phyloP scores from a whole-genome alignment of 2,888 invertebrate genomes.

The Linnaemya tessellans region DNA sequence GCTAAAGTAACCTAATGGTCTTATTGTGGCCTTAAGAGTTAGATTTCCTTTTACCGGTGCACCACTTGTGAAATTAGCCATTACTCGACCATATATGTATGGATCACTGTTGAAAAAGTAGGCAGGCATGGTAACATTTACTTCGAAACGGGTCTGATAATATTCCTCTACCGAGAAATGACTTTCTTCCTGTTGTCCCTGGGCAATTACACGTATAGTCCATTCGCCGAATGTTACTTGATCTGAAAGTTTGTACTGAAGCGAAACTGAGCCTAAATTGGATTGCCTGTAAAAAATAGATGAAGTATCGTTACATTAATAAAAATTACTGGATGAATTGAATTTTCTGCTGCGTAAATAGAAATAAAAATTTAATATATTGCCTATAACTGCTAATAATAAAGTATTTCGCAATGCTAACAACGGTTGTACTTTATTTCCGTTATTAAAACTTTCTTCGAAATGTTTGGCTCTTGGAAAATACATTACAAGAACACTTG shows the following conservation, averaged over 20 bases:
- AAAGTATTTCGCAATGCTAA: too few relatives aligned
- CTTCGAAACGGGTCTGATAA: constrained; percentile 96
- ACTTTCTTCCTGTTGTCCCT: constrained; percentile 93
- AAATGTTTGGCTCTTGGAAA: too few relatives aligned
- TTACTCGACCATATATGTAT: constrained; percentile 92
- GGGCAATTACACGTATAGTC: constrained; percentile 94
- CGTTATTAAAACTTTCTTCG: too few relatives aligned
- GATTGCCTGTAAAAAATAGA: constrained; percentile 85
- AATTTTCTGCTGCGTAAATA: too few relatives aligned
- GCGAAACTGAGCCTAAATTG: constrained; percentile 95
- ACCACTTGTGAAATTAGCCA: constrained; percentile 98
- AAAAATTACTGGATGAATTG: too few relatives aligned
- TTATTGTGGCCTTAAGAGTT: constrained; percentile 91
- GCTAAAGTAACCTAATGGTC: constrained; percentile 87
- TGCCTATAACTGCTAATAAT: too few relatives aligned
- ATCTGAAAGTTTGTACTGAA: constrained; percentile 94
- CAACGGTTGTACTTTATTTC: too few relatives aligned
- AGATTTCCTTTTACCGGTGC: constrained; percentile 95
- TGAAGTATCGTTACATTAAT: too few relatives aligned
- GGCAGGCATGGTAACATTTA: constrained; percentile 97
- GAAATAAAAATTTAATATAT: too few relatives aligned
- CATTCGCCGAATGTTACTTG: constrained; percentile 97
- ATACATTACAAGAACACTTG: too few relatives aligned
- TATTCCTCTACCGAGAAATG: constrained; percentile 96
- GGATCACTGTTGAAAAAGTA: constrained; percentile 95